A percentile compares a stretch with the other conserved stretches of the same genome.
Conservation (phyloP, 1,140 invertebrate genomes). For the Prorops nasuta region DNA sequence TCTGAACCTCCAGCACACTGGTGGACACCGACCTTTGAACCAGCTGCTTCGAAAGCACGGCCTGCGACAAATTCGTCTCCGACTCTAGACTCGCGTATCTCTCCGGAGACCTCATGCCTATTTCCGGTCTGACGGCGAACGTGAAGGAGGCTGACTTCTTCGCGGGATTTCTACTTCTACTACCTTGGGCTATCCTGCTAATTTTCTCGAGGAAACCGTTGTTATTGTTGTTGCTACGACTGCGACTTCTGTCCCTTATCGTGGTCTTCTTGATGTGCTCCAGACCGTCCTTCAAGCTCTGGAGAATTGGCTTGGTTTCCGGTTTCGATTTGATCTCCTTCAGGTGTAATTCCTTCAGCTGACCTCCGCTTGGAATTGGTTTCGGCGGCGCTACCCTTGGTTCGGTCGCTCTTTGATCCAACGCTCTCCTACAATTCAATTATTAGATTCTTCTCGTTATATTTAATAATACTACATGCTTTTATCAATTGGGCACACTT, state of each 20-base stretch:
- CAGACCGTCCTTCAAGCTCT: conserved; percentile 47
- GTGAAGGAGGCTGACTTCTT: conserved; percentile 53
- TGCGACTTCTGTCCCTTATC: conserved; percentile 45
- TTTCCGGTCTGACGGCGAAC: conserved; percentile 49
- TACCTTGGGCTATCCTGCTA: conserved; percentile 48
- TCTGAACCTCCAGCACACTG: conserved; percentile 45
- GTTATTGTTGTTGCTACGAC: conserved; percentile 25
- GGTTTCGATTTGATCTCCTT: conserved; percentile 50
- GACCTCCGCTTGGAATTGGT: conserved; percentile 26
- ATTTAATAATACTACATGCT: too few species aligned
- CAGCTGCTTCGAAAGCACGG: conserved; percentile 29
- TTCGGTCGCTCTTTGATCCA: conserved; percentile 51
- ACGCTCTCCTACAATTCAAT: conserved; percentile 43
- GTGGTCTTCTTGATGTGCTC: conserved; percentile 51
- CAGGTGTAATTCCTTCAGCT: conserved; percentile 45
- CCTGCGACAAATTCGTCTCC: conserved; percentile 39
- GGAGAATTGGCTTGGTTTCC: conserved; percentile 48
- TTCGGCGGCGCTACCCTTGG: conserved; percentile 48
- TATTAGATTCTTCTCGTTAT: too few species aligned
- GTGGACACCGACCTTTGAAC: conserved; percentile 52
- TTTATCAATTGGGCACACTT: too few species aligned
- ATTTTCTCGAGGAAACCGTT: conserved; percentile 43
- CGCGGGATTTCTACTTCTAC: conserved; percentile 46
- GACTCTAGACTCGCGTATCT: conserved; percentile 51
- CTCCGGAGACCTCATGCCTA: conserved; percentile 48